Base-by-base conservation (phyloP, 2,113 vertebrate species). In the Eudyptes chrysolophus region DNA sequence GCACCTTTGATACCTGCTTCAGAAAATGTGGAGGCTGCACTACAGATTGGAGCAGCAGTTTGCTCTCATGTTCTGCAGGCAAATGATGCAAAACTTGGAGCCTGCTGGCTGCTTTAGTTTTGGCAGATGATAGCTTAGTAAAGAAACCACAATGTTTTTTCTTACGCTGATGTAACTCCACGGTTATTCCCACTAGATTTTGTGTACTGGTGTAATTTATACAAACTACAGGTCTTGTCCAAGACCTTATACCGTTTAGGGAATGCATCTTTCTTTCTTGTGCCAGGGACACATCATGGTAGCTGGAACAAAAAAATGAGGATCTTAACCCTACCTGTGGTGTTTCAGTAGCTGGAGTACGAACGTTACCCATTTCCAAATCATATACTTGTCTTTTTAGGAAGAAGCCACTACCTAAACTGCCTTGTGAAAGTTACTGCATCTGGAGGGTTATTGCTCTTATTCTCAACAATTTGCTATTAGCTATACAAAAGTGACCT, bases 211-310 rank as follows among this genome's bases (percentile, higher is more conserved):
- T 60, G 17, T 55, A 48, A 62, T 12, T 32, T 27, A 20, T 16
- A 13, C 10, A 19, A 22, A 22, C 46, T 52, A 17, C 4, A 10
- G 34, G n/a, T 48, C 25, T 36, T 36, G 26, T 9, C n/a, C 17
- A 49, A 55, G 24, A 16, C 22, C 12, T 1, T 38, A 3, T 27
- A 7, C 7, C 11, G 13, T 11, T 34, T 58, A 62, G 38, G 29
- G 16, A n/a, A 40, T 9, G 1, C 3, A 5, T 49, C 13, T 42
- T 48, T 15, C 16, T 85, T 52, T 15, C 16, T 86, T 49, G 17
- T n/a, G 17, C 13, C 11, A 34, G 52, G 29, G 4, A 34, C 7
- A 1, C 2, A 24, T 51, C 8, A 3, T 19, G 6, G 36, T 32
- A 27, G 18, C 14, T 49, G 11, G 22, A 55, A n/a, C 6, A 61